Evolutionary conservation across 2,797 vertebrate genomes (phyloP), one percentile per base, ranked within the genome.

Genomic region (Pangasius larnaudii): DNA sequence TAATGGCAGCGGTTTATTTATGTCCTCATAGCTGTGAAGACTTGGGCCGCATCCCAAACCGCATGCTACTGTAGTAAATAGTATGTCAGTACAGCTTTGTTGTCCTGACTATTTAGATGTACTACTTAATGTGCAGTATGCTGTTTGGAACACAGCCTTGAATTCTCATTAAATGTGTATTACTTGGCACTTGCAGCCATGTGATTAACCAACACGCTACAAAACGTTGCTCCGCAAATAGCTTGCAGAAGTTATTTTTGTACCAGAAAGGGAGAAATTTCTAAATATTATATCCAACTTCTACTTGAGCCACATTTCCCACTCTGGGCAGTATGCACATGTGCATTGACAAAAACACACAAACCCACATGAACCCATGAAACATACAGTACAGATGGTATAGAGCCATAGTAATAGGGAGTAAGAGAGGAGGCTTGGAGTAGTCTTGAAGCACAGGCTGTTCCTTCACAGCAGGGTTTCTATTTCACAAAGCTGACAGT

Each of bases 401-500:
- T 14, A 67, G n/a, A 80, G 77, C 14, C 65, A 56, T 11, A 53
- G 33, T 24, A 30, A 24, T 67, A 67, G 56, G 39, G 59, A 77
- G 49, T 77, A 33, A 13, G 33, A 84, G 7, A 69, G 53, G 85
- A 33, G n/a, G 56, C 24, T 71, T 69, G n/a, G 13, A 53, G 22
- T 74, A 46, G 63, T 58, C 36, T 39, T 39, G 30, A 85, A 59
- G 22, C 7, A 22, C 19, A 27, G 58, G 36, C 36, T 63, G 24
- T 42, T 81, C 14, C 2, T 36, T 51, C 71, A 84, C 71, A 84
- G 71, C 46, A 58, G 87, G 53, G 77, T 81, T 88, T 88, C 53
- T 81, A 75, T 88, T 85, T 36, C 84, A 61, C 78, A 86, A 69
- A 74, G 49, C 46, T 79, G 72, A 78, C 39, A 59, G 59, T 49